Evolutionary conservation across 1,140 invertebrate species (phyloP), one percentile per base, ranked within the genome.

Genomic region (Papilio polytes): DNA sequence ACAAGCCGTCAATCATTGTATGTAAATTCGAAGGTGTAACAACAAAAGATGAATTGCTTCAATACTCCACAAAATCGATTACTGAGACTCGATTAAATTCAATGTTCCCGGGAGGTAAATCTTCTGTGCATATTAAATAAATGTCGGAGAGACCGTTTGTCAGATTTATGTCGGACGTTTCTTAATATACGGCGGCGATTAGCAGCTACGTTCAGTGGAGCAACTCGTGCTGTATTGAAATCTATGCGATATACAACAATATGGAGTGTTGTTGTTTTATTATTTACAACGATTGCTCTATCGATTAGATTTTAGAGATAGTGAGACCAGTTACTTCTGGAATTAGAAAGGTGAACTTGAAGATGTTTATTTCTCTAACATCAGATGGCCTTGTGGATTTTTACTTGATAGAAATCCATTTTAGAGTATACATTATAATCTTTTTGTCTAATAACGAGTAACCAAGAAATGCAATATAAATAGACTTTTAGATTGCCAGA

Each of bases 71-170:
- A 87, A 89, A 89, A 84, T 87, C 90, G 87, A 91, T 91, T 92
- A 89, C 82, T 66, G 86, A 76, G 80, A 81, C 85, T 85, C 89
- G 85, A 92, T 92, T 93, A 89, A 90, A 92, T 92, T 91, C 89
- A 92, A 89, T 90, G 88, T 87, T 82, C 83, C 85, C 80, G 84
- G 81, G 82, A 87, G 86, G 89, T 93, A 92, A 93, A 92, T 93
- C 91, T 89, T 92, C 88, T 85, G 87, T 87, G 88, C 87, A 89
- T 91, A 89, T 93, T 92, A 91, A 91, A 91, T 92, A 88, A 90
- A 91, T 84, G 89, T 88, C 86, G 81, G 89, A 83, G 80, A 80
- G 85, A 83, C 86, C 85, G 86, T 85, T 86, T 85, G 81, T 85
- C 80, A 83, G 87, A 92, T 92, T 91, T 91, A 90, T 91, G 86